Conservation (phyloP, 2,113 vertebrate genomes). For the Aix galericulata region DNA sequence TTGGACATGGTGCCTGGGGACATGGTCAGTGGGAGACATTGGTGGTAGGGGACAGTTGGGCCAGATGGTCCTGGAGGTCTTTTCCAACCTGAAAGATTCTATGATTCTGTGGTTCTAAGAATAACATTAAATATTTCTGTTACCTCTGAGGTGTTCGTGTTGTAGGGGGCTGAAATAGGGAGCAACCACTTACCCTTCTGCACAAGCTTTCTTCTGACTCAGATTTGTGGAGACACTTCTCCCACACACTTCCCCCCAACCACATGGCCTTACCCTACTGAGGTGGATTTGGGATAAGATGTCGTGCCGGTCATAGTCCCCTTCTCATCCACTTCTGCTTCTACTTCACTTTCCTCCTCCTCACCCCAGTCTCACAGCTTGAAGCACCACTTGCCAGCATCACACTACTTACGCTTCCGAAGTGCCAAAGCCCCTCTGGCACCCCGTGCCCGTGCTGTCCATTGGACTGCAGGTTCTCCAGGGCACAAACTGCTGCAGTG, state of each 20-base stretch:
- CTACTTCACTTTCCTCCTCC: neutral
- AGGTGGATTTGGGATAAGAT: neutral
- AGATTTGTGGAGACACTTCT: neutral
- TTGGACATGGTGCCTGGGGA: too few relatives aligned
- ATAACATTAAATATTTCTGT: neutral
- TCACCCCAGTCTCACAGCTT: neutral
- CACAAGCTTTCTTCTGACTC: neutral
- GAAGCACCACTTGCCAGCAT: neutral
- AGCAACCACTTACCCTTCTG: neutral
- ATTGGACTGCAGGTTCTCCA: neutral
- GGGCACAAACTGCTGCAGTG: accelerated
- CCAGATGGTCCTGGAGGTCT: too few relatives aligned
- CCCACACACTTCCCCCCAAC: neutral
- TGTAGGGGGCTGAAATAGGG: neutral
- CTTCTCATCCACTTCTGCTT: neutral
- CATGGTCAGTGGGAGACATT: too few relatives aligned
- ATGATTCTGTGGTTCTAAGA: too few relatives aligned
- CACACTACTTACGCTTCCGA: neutral
- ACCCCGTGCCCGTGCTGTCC: neutral
- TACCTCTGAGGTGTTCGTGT: neutral
- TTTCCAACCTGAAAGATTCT: too few relatives aligned
- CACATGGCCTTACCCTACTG: neutral
- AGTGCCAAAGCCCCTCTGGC: neutral
- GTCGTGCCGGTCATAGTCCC: neutral
- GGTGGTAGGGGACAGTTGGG: too few relatives aligned